Evolutionary conservation across 1,140 invertebrate species (phyloP).

Genomic region (Lepidurus arcticus): DNA sequence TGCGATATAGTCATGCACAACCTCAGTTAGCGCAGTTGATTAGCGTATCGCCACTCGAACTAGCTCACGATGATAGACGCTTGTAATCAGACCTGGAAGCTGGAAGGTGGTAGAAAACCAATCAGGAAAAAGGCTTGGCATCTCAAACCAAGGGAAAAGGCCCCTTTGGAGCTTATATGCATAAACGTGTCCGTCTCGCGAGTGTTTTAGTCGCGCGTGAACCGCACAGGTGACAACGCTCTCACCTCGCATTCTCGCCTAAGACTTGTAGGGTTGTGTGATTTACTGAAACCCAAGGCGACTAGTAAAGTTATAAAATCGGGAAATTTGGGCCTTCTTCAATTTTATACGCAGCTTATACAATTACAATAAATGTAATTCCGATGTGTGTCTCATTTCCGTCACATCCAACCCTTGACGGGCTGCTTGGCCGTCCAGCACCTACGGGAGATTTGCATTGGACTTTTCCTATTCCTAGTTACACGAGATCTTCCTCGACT

Average conservation of each 20-base stretch:
- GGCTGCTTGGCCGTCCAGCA: conserved; percentile 4
- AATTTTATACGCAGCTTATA: background rate
- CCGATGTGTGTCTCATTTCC: conserved; percentile 15
- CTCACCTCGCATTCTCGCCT: background rate
- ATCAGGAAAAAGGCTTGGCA: background rate
- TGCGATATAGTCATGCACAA: background rate
- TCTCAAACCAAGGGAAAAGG: background rate
- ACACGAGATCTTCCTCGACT: background rate
- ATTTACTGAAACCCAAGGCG: too few species aligned
- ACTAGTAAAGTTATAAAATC: too few species aligned
- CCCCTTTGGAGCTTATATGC: background rate
- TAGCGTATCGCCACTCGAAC: background rate
- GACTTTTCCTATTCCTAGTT: background rate
- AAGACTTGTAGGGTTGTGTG: too few species aligned
- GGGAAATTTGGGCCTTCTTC: background rate
- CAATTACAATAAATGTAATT: background rate
- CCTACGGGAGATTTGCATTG: background rate
- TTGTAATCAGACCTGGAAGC: background rate
- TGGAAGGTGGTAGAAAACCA: background rate
- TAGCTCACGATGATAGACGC: background rate
- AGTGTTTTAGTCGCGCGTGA: background rate
- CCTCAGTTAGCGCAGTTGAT: background rate
- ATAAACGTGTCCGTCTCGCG: background rate
- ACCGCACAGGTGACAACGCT: background rate
- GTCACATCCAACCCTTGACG: conserved; percentile 11